These are phyloP conservation scores for Cosmopolites sordidus DNA, from an alignment of 2,888 invertebrate genomes.

Conservation along the genomic window DNA sequence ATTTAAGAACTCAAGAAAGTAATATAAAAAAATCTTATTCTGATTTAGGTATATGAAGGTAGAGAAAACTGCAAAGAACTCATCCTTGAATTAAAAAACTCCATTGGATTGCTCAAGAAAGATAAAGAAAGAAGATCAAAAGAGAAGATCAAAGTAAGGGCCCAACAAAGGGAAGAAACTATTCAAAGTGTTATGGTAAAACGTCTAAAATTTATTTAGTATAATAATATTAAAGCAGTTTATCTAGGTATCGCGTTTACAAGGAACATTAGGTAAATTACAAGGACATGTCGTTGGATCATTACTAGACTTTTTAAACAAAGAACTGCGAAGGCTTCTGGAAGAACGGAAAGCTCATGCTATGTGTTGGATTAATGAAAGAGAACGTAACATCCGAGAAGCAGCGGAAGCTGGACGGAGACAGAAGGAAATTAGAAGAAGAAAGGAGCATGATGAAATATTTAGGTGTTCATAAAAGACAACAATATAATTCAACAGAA, in stretches of 20 bases:
- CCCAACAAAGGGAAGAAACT: slow-evolving; percentile 42
- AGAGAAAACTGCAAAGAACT: slow-evolving; percentile 64
- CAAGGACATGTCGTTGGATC: slow-evolving; percentile 71
- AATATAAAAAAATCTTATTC: too few species aligned
- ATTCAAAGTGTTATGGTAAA: slow-evolving; percentile 33
- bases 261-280: slow-evolving; percentile 62
- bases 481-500: too few species aligned
- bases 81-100: slow-evolving; percentile 67
- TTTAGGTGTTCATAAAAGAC: slow-evolving; percentile 54
- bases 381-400: slow-evolving; percentile 70
- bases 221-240: not conserved
- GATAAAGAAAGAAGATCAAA: slow-evolving; percentile 45
- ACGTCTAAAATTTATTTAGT: not conserved
- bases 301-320: slow-evolving; percentile 68
- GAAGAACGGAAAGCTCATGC: slow-evolving; percentile 78
- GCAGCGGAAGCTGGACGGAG: slow-evolving; percentile 75
- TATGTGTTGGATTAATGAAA: slow-evolving; percentile 70
- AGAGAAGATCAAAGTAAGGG: slow-evolving; percentile 38
- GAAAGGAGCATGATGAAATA: slow-evolving; percentile 74
- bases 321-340: slow-evolving; percentile 70
- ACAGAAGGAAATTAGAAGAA: slow-evolving; percentile 68
- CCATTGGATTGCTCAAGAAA: slow-evolving; percentile 60
- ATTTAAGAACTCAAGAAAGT: too few species aligned
- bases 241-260: slow-evolving; percentile 53
- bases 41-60: slow-evolving; percentile 65